Percentiles rank a stretch among this genome's conserved stretches.
Conservation (phyloP, 2,888 invertebrate genomes). For the Nemapogon koenigi region DNA sequence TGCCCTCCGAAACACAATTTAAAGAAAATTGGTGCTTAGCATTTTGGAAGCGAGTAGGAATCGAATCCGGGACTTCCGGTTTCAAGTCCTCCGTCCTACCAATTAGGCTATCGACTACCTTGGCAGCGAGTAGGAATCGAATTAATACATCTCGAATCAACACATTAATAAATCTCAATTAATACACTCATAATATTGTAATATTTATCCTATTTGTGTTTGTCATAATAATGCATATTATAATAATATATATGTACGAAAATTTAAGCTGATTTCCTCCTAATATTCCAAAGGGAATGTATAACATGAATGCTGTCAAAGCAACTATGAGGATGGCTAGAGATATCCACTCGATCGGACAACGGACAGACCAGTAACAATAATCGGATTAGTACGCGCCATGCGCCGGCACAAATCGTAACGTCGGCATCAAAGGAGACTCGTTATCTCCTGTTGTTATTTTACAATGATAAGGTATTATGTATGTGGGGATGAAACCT, state of each 20-base stretch:
- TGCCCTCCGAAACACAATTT: no score
- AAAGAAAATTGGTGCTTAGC: no score
- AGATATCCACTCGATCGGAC: background rate
- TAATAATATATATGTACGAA: no score
- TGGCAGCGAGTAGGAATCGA: no score
- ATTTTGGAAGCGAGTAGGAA: no score
- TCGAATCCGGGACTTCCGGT: no score
- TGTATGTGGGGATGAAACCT: background rate
- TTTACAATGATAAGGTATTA: conserved; percentile 5
- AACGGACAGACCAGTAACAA: conserved; percentile 3
- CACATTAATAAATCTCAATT: background rate
- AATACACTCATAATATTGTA: background rate
- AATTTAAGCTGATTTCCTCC: no score
- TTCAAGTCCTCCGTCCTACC: no score
- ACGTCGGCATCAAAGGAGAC: conserved; percentile 24
- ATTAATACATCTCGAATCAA: no score
- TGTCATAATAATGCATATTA: background rate
- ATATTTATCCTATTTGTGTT: background rate
- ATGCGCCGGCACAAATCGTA: conserved; percentile 25
- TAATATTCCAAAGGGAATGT: no score
- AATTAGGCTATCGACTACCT: no score
- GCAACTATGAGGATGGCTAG: background rate
- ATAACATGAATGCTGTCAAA: no score
- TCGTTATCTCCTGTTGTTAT: conserved; percentile 5
- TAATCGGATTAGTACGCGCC: conserved; percentile 39